Percentiles rank a stretch among this genome's conserved stretches.
Conservation (phyloP, 2,797 vertebrate species). For the Hydrophis major region DNA sequence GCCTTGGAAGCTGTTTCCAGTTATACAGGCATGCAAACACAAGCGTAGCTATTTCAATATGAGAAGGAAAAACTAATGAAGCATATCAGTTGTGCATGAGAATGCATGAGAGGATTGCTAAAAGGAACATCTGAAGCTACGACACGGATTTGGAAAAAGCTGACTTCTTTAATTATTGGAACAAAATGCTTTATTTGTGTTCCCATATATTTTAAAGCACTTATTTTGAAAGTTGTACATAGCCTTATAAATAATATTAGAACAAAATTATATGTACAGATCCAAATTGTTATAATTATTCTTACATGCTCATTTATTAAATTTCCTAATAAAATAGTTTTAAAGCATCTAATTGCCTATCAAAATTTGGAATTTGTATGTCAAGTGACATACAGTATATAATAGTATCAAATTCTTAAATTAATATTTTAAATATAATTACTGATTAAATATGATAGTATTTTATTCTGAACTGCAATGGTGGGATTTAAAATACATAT, state of each 20-base stretch:
- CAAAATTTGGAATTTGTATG: background rate
- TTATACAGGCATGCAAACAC: background rate
- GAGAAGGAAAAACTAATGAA: background rate
- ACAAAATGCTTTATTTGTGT: background rate
- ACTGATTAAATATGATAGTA: no score
- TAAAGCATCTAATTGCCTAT: background rate
- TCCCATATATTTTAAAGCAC: background rate
- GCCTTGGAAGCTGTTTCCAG: background rate
- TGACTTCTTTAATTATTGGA: background rate
- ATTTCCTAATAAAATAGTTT: background rate
- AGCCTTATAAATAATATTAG: background rate
- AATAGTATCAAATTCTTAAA: background rate
- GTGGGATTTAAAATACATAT: background rate
- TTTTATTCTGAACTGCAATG: background rate
- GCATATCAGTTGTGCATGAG: background rate
- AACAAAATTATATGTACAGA: background rate
- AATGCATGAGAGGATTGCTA: background rate
- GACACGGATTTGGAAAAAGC: background rate
- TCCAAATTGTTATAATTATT: background rate
- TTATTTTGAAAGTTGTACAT: background rate
- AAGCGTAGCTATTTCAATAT: background rate
- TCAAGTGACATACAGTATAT: background rate
- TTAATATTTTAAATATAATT: background rate
- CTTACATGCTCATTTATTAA: background rate
- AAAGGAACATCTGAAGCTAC: background rate